phyloP scores from a whole-genome alignment of 2,888 invertebrate genomes.

The Zaprionus lineosus region DNA sequence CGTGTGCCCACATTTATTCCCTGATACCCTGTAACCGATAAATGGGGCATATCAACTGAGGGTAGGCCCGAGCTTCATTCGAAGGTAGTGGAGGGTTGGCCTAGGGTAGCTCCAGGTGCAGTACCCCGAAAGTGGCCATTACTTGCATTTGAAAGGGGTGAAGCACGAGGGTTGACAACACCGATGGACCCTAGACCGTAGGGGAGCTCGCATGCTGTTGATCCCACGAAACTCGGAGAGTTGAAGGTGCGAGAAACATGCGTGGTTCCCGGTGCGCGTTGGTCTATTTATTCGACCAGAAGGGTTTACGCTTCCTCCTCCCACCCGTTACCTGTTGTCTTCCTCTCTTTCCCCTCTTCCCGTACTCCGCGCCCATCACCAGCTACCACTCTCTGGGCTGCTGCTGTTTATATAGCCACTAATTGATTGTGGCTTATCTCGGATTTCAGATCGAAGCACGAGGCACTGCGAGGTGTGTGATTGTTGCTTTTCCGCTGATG shows the following conservation, averaged over 20 bases:
- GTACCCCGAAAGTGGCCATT: too few relatives aligned
- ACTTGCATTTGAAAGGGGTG: too few relatives aligned
- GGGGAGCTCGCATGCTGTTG: too few relatives aligned
- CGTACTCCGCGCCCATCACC: neutral
- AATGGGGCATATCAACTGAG: neutral
- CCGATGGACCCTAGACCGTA: too few relatives aligned
- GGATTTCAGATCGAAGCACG: slow-evolving; percentile 64
- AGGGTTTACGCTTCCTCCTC: neutral
- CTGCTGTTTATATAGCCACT: slow-evolving; percentile 58
- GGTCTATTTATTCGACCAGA: slow-evolving; percentile 62
- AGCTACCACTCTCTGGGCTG: slow-evolving; percentile 16
- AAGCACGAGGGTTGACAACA: too few relatives aligned
- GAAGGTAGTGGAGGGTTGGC: too few relatives aligned
- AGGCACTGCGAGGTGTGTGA: slow-evolving; percentile 20
- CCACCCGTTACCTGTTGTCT: neutral
- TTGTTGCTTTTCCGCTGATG: neutral
- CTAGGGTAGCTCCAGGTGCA: too few relatives aligned
- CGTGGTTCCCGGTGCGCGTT: slow-evolving; percentile 37
- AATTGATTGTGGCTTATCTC: slow-evolving; percentile 74
- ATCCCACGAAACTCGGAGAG: too few relatives aligned
- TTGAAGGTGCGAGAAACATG: too few relatives aligned
- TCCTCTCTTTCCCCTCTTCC: neutral
- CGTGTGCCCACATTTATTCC: slow-evolving; percentile 43
- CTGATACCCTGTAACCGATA: slow-evolving; percentile 15
- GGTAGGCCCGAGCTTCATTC: too few relatives aligned